Evolutionary conservation across 2,888 invertebrate species (phyloP).

Genomic region (Callosobruchus maculatus): DNA sequence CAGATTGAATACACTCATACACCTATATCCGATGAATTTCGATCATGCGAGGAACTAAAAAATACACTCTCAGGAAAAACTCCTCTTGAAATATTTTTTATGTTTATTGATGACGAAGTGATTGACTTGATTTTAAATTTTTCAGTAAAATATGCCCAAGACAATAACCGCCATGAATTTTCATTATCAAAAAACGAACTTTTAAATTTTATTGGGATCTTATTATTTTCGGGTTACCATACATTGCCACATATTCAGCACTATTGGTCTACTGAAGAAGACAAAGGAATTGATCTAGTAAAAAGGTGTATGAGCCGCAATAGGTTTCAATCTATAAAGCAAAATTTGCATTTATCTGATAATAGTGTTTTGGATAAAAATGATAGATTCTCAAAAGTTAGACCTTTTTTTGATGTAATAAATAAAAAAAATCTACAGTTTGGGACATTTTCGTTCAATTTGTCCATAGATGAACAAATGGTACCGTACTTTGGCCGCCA

Average conservation of each 20-base stretch:
- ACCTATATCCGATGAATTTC: constrained; percentile 11
- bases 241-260: constrained; percentile 1
- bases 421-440: constrained; percentile 26
- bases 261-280: constrained; percentile 6
- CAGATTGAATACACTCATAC: constrained; percentile 14
- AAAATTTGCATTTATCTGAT: constrained; percentile 7
- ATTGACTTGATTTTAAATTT: constrained; percentile 10
- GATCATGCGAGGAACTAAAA: constrained; percentile 8
- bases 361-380: constrained; percentile 2
- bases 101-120: constrained; percentile 18
- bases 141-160: constrained; percentile 15
- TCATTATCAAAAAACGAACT: constrained; percentile 5
- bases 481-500: constrained; percentile 29
- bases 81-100: constrained; percentile 17
- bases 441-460: constrained; percentile 24
- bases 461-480: constrained; percentile 32
- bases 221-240: constrained; percentile 4
- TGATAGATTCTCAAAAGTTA: constrained; percentile 21
- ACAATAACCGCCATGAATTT: constrained; percentile 15
- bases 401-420: constrained; percentile 24
- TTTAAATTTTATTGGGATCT: constrained; percentile 7
- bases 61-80: constrained; percentile 14
- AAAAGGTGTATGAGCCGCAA: constrained; percentile 4
- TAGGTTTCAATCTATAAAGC: constrained; percentile 5
- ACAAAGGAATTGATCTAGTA: constrained; percentile 6